A percentile compares a stretch with the other conserved stretches of the same genome.
These are phyloP conservation scores for Myxocyprinus asiaticus DNA, from an alignment of 2,113 vertebrate genomes.

Conservation along the genomic window DNA sequence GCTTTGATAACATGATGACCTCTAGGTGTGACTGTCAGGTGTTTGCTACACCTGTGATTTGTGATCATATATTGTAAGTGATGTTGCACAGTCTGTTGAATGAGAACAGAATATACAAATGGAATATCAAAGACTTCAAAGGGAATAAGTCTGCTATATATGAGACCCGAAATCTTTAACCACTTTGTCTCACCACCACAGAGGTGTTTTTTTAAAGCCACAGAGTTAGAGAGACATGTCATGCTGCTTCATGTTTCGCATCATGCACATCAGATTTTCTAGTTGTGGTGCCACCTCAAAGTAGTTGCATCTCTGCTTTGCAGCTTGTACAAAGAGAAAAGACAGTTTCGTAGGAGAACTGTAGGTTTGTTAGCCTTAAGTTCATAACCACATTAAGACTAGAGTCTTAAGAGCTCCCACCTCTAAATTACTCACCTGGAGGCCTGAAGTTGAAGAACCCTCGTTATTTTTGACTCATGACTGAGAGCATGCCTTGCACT, in stretches of 20 bases:
- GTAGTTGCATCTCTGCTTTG: neutral
- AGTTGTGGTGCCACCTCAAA: neutral
- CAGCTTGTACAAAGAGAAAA: neutral
- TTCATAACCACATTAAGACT: neutral
- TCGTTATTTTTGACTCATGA: neutral
- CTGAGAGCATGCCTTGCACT: neutral
- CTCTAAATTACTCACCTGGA: neutral
- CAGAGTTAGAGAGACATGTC: too few relatives aligned
- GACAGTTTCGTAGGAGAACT: neutral
- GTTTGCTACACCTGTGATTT: too few relatives aligned
- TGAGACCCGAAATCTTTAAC: too few relatives aligned
- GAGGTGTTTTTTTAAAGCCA: too few relatives aligned
- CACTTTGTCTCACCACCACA: too few relatives aligned
- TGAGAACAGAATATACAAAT: too few relatives aligned
- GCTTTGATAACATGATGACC: neutral
- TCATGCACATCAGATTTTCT: neutral
- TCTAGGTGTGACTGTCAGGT: neutral
- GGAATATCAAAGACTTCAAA: too few relatives aligned
- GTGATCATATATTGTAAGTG: neutral
- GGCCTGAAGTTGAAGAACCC: neutral
- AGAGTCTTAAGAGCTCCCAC: neutral
- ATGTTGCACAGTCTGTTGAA: too few relatives aligned
- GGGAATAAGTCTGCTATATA: too few relatives aligned
- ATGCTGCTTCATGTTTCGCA: too few relatives aligned
- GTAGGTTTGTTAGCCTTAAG: neutral